Conservation (phyloP, 2,113 vertebrate genomes). For the Ctenodactylus gundi region DNA sequence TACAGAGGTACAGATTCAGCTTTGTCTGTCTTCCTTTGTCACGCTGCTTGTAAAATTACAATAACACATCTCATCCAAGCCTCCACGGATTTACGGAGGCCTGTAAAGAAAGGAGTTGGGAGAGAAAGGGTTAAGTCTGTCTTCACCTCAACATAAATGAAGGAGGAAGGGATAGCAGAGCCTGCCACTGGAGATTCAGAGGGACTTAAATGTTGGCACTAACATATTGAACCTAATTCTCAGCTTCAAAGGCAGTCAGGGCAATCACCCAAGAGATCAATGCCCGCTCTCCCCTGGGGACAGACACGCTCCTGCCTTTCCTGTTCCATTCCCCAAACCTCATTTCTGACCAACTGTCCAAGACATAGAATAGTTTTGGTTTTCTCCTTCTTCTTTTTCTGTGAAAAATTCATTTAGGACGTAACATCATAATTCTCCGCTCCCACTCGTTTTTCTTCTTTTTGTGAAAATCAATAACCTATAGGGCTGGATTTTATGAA, state of each 20-base stretch:
- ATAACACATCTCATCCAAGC: neutral
- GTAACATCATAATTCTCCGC: constrained; percentile 78
- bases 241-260: constrained; percentile 60
- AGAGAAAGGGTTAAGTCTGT: constrained; percentile 54
- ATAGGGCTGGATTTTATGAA: constrained; percentile 74
- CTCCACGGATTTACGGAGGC: neutral
- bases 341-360: constrained; percentile 65
- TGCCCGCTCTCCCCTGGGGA: constrained; percentile 52
- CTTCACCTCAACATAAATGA: constrained; percentile 55
- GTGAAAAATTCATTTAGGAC: constrained; percentile 78
- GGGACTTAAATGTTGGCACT: constrained; percentile 74
- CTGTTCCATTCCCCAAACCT: constrained; percentile 30
- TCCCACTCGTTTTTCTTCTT: constrained; percentile 75
- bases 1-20: neutral
- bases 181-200: constrained; percentile 53
- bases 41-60: neutral
- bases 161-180: constrained; percentile 50
- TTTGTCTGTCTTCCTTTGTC: neutral
- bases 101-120: neutral
- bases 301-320: neutral
- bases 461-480: constrained; percentile 78
- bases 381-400: constrained; percentile 43
- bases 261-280: constrained; percentile 72
- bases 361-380: constrained; percentile 50
- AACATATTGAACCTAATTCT: constrained; percentile 76